These are phyloP conservation scores for Hydrolagus colliei DNA, from an alignment of 2,797 vertebrate species.

Conservation along the genomic window DNA sequence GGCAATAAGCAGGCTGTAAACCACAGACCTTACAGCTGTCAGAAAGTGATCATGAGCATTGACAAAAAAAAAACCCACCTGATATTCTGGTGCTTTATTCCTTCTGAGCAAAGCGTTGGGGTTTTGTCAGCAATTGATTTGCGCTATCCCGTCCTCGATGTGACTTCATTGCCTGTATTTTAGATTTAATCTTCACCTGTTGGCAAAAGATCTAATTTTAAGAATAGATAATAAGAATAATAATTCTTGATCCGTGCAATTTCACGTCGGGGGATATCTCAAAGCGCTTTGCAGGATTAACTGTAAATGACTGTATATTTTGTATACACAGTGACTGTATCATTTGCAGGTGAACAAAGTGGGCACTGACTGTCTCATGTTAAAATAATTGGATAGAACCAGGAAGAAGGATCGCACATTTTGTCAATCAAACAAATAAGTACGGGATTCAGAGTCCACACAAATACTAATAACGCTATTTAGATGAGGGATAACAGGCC, in stretches of 20 bases:
- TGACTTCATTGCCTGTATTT: neutral
- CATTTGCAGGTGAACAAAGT: neutral
- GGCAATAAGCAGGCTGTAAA: slow-evolving; percentile 2
- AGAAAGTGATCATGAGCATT: neutral
- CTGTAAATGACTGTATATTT: no score
- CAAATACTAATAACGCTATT: neutral
- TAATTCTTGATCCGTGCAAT: no score
- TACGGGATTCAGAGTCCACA: neutral
- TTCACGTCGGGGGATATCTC: no score
- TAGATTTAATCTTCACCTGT: neutral
- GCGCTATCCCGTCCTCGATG: neutral
- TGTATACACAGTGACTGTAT: no score
- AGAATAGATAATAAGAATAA: neutral
- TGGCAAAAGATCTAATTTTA: neutral
- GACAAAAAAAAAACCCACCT: slow-evolving; percentile 1
- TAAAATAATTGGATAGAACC: neutral
- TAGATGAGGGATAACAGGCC: neutral
- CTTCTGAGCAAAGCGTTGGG: neutral
- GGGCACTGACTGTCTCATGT: neutral
- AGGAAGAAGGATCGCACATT: neutral
- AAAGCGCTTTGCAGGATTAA: no score
- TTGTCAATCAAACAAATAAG: neutral
- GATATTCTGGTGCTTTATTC: neutral
- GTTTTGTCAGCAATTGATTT: neutral
- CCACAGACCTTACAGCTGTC: slow-evolving; percentile 9